Percentiles rank a stretch among this genome's conserved stretches.
Conservation (phyloP, 92 coral and sea anemone species). For the Siderastrea radians region DNA sequence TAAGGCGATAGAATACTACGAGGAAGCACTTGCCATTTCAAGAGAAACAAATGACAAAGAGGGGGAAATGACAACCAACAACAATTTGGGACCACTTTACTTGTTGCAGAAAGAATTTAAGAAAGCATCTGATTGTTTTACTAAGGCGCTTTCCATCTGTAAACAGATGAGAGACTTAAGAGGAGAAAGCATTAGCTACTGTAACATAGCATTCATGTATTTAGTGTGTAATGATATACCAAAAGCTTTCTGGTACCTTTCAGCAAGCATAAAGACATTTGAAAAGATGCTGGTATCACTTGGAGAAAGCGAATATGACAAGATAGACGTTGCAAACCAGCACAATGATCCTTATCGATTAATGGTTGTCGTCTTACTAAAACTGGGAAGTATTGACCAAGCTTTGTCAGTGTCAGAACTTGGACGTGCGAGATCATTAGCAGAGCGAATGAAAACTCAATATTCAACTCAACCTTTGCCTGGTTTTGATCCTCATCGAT, state of each 20-base stretch:
- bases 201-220: not conserved
- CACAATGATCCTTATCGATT: not conserved
- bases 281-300: not conserved
- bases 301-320: not conserved
- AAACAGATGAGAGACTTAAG: not conserved
- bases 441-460: slow-evolving; percentile 1
- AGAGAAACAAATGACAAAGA: no score
- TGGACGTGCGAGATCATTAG: slow-evolving; percentile 27
- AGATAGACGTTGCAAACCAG: slow-evolving; percentile 12
- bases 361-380: not conserved
- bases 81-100: no score
- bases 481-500: not conserved
- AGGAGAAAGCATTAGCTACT: not conserved
- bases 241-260: not conserved
- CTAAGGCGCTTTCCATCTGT: not conserved
- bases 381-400: not conserved
- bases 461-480: not conserved
- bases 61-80: no score
- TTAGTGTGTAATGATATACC: not conserved
- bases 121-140: not conserved
- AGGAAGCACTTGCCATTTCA: not conserved
- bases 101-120: not conserved
- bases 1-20: slow-evolving; percentile 15
- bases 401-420: slow-evolving; percentile 6
- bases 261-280: not conserved